A percentile compares a stretch with the other conserved stretches of the same genome.
Conservation (phyloP, 2,888 invertebrate genomes). For the Callimorpha dominula region DNA sequence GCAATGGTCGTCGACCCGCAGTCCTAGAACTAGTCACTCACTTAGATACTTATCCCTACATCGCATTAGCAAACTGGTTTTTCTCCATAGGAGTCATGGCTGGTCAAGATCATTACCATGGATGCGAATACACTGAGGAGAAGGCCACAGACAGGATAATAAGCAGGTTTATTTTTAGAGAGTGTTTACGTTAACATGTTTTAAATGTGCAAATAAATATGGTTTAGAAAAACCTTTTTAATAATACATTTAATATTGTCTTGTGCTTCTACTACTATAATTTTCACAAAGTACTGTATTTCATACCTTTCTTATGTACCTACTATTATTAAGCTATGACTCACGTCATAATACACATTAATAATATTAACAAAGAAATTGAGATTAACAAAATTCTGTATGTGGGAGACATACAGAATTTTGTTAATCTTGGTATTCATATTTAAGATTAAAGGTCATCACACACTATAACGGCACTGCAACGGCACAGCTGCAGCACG, state of each 20-base stretch:
- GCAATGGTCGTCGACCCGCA: background rate
- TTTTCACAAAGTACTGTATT: no score
- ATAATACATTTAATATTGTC: background rate
- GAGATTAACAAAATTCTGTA: no score
- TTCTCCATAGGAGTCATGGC: slow-evolving; percentile 28
- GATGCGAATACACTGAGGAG: background rate
- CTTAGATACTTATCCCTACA: slow-evolving; percentile 16
- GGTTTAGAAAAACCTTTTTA: background rate
- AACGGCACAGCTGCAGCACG: no score
- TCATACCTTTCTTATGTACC: no score
- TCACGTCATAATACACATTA: no score
- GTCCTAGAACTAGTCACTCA: background rate
- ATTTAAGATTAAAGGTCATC: no score
- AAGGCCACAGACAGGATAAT: background rate
- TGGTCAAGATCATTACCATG: slow-evolving; percentile 40
- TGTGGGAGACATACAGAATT: no score
- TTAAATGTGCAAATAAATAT: background rate
- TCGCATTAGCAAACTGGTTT: slow-evolving; percentile 34
- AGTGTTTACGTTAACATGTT: background rate
- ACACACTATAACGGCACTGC: no score
- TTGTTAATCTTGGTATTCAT: no score
- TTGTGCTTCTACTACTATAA: no score
- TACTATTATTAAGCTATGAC: no score
- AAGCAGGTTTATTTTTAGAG: background rate
- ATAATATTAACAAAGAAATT: no score